Base-by-base conservation (phyloP, 2,113 vertebrate genomes). In the Chloropsis cyanopogon region DNA sequence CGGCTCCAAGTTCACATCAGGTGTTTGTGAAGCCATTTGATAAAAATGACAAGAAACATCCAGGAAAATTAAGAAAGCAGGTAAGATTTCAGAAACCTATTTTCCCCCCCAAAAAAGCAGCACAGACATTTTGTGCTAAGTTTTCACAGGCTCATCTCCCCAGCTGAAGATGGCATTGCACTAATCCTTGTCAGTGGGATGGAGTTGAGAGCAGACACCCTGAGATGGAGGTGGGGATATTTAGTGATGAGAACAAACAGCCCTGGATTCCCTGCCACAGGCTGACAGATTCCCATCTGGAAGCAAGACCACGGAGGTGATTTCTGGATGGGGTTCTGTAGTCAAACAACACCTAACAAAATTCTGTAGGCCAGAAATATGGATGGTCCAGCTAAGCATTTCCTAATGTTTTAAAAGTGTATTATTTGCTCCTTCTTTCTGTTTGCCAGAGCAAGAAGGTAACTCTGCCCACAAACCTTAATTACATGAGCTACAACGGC, bases 361-460 rank as follows among this genome's bases (percentile, higher is more conserved):
- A 87, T 52, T 47, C 77, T 21, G 15, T 8, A 41, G 22, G 29
- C 33, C 49, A 83, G 39, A 50, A 75, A 69, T 22, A 78, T 10
- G 29, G 39, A 57, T 23, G 65, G 49, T 57, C 63, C 79, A 83
- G 33, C 35, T 65, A 73, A 61, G 37, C 49, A 39, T 46, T 92
- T 90, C 71, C 46, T 61, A 80, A 68, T 12, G 2, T 72, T 63
- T 81, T 29, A 19, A 77, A 90, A 93, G 61, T 10, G 2, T 12
- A 69, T 61, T 79, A 79, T 81, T 88, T 91, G 50, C 37, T 76
- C 66, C 41, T 72, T 10, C 66, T 72, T 72, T 86, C 69, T 65
- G 37, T 86, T 77, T 90, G 82, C 79, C 93, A 93, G 76, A 69
- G n/a, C 86, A 92, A 80, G 37, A 65, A 88, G 31, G 28, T 85